Conservation (phyloP, 1,140 invertebrate species). For the Pseudomyrmex pallidus region DNA sequence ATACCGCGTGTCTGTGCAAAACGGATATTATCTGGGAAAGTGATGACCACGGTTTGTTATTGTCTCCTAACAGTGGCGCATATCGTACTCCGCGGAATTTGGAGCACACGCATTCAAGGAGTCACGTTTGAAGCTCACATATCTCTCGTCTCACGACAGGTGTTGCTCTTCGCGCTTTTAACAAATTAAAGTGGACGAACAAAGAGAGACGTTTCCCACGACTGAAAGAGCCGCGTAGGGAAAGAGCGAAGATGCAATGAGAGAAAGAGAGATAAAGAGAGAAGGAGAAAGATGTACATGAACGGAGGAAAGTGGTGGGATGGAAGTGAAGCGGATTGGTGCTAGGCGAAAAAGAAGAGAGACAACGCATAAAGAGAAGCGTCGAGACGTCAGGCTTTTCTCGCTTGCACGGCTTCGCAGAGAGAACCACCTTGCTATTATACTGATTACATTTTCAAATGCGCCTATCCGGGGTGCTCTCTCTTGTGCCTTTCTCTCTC, state of each 20-base stretch:
- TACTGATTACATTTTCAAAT: constrained; percentile 77
- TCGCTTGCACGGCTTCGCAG: constrained; percentile 60
- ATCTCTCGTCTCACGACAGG: constrained; percentile 10
- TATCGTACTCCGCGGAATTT: constrained; percentile 31
- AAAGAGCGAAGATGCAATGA: constrained; percentile 45
- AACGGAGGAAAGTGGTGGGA: background rate
- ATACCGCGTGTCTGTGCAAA: background rate
- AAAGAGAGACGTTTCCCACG: constrained; percentile 62
- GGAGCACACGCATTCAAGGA: constrained; percentile 25
- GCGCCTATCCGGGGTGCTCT: constrained; percentile 47
- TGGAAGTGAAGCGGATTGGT: constrained; percentile 20
- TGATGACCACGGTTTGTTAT: constrained; percentile 15
- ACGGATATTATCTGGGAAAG: constrained; percentile 26
- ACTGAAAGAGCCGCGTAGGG: constrained; percentile 48
- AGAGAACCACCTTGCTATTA: constrained; percentile 70
- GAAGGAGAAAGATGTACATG: constrained; percentile 28
- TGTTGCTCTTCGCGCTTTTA: constrained; percentile 76
- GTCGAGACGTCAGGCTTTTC: constrained; percentile 50
- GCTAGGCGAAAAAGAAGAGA: constrained; percentile 48
- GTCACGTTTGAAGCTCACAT: constrained; percentile 38
- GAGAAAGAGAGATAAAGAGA: constrained; percentile 36
- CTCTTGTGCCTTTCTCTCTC: background rate
- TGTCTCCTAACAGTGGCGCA: background rate
- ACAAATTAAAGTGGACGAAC: constrained; percentile 79
- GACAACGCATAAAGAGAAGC: constrained; percentile 64